Evolutionary conservation across 2,888 invertebrate species (phyloP).

Genomic region (Boloria euphrosyne): DNA sequence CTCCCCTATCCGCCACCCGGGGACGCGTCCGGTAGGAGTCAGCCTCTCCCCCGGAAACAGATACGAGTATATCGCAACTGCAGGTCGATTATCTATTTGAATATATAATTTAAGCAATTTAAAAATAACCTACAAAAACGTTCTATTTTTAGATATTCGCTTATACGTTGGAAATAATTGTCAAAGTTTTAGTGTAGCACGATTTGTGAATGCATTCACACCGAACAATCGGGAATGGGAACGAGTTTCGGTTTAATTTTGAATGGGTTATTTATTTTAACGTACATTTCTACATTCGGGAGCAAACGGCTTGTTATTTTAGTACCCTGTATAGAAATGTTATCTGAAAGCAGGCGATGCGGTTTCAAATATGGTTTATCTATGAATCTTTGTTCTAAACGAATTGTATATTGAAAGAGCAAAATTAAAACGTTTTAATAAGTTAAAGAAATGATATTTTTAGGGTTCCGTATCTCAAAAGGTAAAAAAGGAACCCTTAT

Average conservation of each 20-base stretch:
- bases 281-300: conserved; percentile 25
- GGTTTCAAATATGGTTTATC: conserved; percentile 21
- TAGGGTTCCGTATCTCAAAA: too few species aligned
- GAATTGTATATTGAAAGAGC: neutral
- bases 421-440: conserved; percentile 3
- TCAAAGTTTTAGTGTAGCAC: conserved; percentile 30
- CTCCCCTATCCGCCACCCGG: too few species aligned
- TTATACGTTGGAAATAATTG: conserved; percentile 9
- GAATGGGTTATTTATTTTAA: conserved; percentile 31
- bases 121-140: neutral
- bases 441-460: neutral
- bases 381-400: conserved; percentile 11
- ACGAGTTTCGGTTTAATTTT: conserved; percentile 28
- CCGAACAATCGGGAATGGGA: conserved; percentile 28
- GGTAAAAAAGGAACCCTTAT: too few species aligned
- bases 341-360: conserved; percentile 19
- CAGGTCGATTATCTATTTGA: too few species aligned
- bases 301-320: conserved; percentile 26
- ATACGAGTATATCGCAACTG: too few species aligned
- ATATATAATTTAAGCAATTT: neutral
- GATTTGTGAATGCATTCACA: conserved; percentile 34
- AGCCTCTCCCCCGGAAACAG: too few species aligned
- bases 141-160: neutral
- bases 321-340: conserved; percentile 21
- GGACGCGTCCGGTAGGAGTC: too few species aligned